Base-by-base conservation (phyloP, 1,140 invertebrate genomes). In the Episyrphus balteatus region DNA sequence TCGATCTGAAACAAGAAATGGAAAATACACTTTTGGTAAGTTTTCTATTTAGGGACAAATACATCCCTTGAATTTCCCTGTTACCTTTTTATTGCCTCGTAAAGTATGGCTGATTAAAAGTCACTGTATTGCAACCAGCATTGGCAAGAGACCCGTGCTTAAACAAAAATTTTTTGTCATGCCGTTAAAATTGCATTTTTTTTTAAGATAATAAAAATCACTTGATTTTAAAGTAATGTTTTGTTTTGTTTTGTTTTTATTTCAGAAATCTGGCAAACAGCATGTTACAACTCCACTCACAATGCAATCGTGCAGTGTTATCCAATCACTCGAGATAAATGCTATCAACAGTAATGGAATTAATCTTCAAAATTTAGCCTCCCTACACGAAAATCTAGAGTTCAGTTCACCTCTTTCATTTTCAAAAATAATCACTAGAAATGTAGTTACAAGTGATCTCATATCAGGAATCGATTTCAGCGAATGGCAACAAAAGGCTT, bases 11-110 rank as follows among this genome's bases (percentile, higher is more conserved):
- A 1, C 44, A 51, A 39, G 61, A 64, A 43, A 61, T 50, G 37
- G 45, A 44, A 13, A 67, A 67, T 37, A 67, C 64, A 5, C 37
- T 67, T 13, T 53, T 66, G 55, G 64, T 67, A 30, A 51, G 61
- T 51, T n/a, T n/a, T n/a, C n/a, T n/a, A 33, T 36, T 19, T 5
- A 18, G 2, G 15, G 10, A 21, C 21, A 8, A 42, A 47, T 30
- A 2, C 30, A n/a, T 40, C 18, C 7, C 9, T 5, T 34, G n/a
- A 34, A n/a, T 10, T 34, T 34, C 33, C n/a, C 33, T 34, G 21
- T n/a, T n/a, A n/a, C n/a, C n/a, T n/a, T n/a, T n/a, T n/a, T n/a
- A n/a, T n/a, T n/a, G n/a, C n/a, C n/a, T n/a, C n/a, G n/a, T n/a
- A n/a, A n/a, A n/a, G n/a, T n/a, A n/a, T n/a, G n/a, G n/a, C n/a